Base-by-base conservation (phyloP, 2,113 vertebrate species). In the Dicrurus megarhynchus region DNA sequence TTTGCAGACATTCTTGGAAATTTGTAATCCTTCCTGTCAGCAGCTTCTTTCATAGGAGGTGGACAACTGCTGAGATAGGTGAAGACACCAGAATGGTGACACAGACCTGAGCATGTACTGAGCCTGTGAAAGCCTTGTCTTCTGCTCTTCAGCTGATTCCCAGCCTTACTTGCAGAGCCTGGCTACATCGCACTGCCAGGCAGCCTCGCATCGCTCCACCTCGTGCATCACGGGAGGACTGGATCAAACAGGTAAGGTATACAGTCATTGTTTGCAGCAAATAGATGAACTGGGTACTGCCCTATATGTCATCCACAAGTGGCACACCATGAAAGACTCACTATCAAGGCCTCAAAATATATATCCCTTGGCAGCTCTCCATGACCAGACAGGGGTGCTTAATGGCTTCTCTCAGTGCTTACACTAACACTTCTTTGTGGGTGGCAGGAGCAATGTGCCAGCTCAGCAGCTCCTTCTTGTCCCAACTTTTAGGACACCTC, bases 391-490 rank as follows among this genome's bases (percentile, higher is more conserved):
- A 0, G 92, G 42, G 32, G 61, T 65, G 49, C 69, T 90, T 85
- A 53, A 88, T 83, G 56, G 65, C 59, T 81, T 49, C 52, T 84
- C 90, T 84, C 60, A 63, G 50, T 3, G 0, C 32, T 89, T 49
- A 70, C 2, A 4, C 33, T 79, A 73, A 84, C 52, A 28, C 16
- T 65, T 80, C 84, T 85, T 39, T 3, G 5, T 85, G 77, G 70
- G 47, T 77, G 75, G 70, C 73, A 82, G 57, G 16, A 91, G 46
- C 49, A 50, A 39, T 1, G 3, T 59, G 73, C 79, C 69, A 56
- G 55, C 70, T 90, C 80, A 90, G 77, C 84, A 95, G 33, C 63
- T 94, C 55, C 83, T 87, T 50, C 46, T 77, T 59, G 32, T 90
- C 44, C 55, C 77, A 74, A 13, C 10, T 53, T 90, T 80, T 64